These are phyloP conservation scores for Chionodraco myersi DNA, from an alignment of 2,113 vertebrate genomes.

Conservation along the genomic window DNA sequence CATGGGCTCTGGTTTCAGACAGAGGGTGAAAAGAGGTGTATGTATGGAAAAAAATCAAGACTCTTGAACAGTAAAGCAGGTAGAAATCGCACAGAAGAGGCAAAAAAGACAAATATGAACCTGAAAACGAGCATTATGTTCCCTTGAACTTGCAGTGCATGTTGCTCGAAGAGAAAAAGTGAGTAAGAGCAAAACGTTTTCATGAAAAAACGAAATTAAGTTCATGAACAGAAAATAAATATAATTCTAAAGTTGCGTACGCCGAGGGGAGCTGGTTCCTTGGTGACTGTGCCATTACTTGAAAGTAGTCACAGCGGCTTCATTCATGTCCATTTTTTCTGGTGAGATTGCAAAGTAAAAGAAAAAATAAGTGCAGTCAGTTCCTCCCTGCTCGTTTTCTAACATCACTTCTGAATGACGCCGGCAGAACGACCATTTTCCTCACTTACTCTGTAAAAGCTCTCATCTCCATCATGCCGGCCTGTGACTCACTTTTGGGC, in stretches of 20 bases:
- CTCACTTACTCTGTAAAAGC: slow-evolving; percentile 56
- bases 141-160: too few relatives aligned
- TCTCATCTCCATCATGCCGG: slow-evolving; percentile 57
- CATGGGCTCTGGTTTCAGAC: too few relatives aligned
- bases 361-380: background rate
- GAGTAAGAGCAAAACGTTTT: background rate
- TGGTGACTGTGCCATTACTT: background rate
- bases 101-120: too few relatives aligned
- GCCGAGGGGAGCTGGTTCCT: background rate
- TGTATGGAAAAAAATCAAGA: too few relatives aligned
- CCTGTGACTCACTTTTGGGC: slow-evolving; percentile 67
- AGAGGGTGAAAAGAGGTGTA: too few relatives aligned
- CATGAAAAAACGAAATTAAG: background rate
- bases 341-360: background rate
- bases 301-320: background rate
- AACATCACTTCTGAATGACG: slow-evolving; percentile 46
- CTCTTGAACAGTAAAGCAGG: too few relatives aligned
- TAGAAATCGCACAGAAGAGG: too few relatives aligned
- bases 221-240: background rate
- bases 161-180: background rate
- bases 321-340: background rate
- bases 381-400: slow-evolving; percentile 4
- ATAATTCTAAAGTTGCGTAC: background rate
- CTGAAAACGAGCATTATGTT: too few relatives aligned
- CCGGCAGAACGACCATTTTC: slow-evolving; percentile 33